phyloP scores from a whole-genome alignment of 2,113 vertebrate species.

The Chaetura pelagica region DNA sequence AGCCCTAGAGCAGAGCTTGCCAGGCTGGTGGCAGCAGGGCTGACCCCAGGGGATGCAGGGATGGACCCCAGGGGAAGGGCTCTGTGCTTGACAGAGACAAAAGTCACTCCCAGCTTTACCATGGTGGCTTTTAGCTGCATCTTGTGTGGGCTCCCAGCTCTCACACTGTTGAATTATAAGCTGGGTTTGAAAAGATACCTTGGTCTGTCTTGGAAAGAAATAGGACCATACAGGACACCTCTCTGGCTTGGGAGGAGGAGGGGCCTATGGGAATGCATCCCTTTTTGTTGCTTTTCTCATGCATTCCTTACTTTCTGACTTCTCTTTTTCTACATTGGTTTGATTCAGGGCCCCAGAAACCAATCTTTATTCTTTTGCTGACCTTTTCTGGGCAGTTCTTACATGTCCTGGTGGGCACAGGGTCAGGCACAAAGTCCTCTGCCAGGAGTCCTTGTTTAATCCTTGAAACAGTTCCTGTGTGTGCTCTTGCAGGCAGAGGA shows the following conservation, averaged over 20 bases:
- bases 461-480: not conserved
- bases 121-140: not conserved
- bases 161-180: not conserved
- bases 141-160: not conserved
- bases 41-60: not conserved
- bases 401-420: not conserved
- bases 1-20: not conserved
- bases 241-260: not conserved
- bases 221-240: not conserved
- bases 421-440: not conserved
- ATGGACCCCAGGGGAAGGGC: not conserved
- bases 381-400: not conserved
- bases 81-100: not conserved
- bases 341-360: not conserved
- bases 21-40: not conserved
- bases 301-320: not conserved
- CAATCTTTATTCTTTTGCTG: not conserved
- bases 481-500: conserved; percentile 44
- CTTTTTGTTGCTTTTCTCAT: not conserved
- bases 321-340: not conserved
- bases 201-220: not conserved
- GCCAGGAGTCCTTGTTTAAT: not conserved
- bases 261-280: not conserved
- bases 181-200: not conserved
- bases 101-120: not conserved